Conservation (phyloP, 92 coral and sea anemone species). For the Phenganax marumi region DNA sequence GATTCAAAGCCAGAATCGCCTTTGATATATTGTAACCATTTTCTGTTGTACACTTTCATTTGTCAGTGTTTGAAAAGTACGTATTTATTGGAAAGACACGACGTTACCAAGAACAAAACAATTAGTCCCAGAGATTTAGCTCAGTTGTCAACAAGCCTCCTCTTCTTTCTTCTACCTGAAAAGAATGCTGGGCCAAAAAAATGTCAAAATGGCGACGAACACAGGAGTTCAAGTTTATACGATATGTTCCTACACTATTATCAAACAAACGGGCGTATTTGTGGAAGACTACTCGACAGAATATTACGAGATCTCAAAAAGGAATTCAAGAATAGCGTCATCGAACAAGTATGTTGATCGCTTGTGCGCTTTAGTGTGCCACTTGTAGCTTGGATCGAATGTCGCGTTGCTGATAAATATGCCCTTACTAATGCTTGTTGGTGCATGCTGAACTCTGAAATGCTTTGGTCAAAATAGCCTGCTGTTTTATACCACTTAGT, state of each 20-base stretch:
- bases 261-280: constrained; percentile 41
- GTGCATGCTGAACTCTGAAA: background rate
- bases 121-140: constrained; percentile 31
- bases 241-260: constrained; percentile 22
- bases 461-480: background rate
- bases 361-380: background rate
- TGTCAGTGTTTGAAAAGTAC: constrained; percentile 44
- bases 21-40: background rate
- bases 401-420: background rate
- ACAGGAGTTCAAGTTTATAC: background rate
- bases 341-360: constrained; percentile 35
- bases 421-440: background rate
- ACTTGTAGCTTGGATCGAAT: background rate
- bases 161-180: constrained; percentile 62
- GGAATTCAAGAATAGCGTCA: constrained; percentile 7
- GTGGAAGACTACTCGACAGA: constrained; percentile 30
- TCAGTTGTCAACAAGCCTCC: constrained; percentile 57
- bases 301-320: constrained; percentile 35
- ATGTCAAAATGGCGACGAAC: constrained; percentile 40
- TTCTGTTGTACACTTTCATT: background rate
- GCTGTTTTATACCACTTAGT: background rate
- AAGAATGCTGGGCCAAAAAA: constrained; percentile 53
- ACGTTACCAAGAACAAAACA: background rate
- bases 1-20: background rate
- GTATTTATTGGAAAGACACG: constrained; percentile 41